Evolutionary conservation across 2,888 invertebrate species (phyloP).

Genomic region (Diadegma fenestrale): DNA sequence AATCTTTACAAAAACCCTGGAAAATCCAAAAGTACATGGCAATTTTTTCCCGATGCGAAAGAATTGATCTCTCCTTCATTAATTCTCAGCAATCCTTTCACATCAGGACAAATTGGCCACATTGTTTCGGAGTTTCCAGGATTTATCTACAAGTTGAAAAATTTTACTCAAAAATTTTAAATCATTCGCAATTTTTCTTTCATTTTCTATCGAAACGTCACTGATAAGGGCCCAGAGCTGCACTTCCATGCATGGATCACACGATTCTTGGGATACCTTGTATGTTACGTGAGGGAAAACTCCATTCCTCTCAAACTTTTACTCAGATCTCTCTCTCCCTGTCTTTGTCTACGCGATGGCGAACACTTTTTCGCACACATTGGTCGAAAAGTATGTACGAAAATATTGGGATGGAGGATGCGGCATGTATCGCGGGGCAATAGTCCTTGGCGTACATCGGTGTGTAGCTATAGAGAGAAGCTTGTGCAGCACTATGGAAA

Average conservation of each 20-base stretch:
- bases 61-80: too few species aligned
- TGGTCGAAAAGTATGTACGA: conserved; percentile 41
- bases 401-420: conserved; percentile 54
- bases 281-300: conserved; percentile 14
- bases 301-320: conserved; percentile 39
- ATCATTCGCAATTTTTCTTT: too few species aligned
- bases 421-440: conserved; percentile 34
- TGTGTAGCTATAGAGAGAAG: conserved; percentile 39
- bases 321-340: conserved; percentile 12
- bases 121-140: too few species aligned
- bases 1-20: neutral
- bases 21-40: neutral
- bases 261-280: neutral
- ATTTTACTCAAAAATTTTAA: too few species aligned
- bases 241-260: too few species aligned
- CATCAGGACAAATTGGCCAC: too few species aligned
- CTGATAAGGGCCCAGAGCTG: too few species aligned
- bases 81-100: too few species aligned
- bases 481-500: conserved; percentile 9
- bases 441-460: conserved; percentile 33
- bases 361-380: conserved; percentile 56
- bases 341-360: conserved; percentile 31
- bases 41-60: neutral
- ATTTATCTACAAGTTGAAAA: too few species aligned
- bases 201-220: too few species aligned